Base-by-base conservation (phyloP, 2,888 invertebrate species). In the Lumbricus terrestris region DNA sequence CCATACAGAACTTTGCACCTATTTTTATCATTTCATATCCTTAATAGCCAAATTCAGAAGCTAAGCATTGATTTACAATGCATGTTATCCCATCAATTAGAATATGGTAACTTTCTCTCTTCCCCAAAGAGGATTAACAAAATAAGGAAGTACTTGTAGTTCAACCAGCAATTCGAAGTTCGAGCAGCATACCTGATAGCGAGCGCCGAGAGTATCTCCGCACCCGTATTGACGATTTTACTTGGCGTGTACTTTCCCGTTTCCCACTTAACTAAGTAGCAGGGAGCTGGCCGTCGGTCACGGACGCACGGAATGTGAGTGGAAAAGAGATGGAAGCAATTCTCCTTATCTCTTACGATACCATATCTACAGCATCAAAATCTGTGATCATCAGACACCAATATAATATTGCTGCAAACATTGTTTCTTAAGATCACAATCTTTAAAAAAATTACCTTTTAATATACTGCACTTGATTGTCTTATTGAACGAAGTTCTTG, bases 221-320 rank as follows among this genome's bases (percentile, higher is more conserved):
- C 92, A 90, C 96, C 96, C 91, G 97, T 96, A 42, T 96, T 95
- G 88, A 96, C 93, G 38, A 94, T 93, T 93, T 96, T 96, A 37
- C 95, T 95, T 20, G 97, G 95, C 40, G 94, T 93, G 38, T 96
- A 97, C 90, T 95, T 96, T n/a, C 90, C 91, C 23, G 96, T 96
- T 91, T 96, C 96, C 98, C 98, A 98, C 93, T 96, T 96, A 94
- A 97, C 97, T 37, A 98, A 94, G 93, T 96, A 97, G 89, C 97
- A 97, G 82, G 94, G 93, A n/a, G 93, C 90, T 18, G 94, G 93
- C 88, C 94, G 94, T 89, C 92, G 92, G 42, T 96, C 96, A 90
- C 97, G 96, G 4, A 96, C 96, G 37, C 97, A 95, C 0, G 98
- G 97, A 95, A 98, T 98, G 40, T 97, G 96, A 90, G 98, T 94